Conservation (phyloP, 2,113 vertebrate species). For the Sturnus vulgaris region DNA sequence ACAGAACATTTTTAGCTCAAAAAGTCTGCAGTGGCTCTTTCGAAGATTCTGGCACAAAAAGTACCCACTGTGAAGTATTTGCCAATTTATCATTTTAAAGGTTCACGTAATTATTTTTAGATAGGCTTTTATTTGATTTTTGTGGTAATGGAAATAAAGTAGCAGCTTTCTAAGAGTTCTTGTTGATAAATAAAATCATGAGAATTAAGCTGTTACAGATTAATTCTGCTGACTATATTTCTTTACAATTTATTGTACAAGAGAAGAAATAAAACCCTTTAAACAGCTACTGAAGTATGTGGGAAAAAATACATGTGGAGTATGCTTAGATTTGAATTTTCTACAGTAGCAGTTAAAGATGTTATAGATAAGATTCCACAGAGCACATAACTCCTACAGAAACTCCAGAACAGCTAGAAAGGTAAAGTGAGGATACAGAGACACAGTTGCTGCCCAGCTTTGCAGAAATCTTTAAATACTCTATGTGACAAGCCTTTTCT, state of each 20-base stretch:
- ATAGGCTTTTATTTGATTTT: not conserved
- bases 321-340: not conserved
- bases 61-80: not conserved
- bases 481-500: not conserved
- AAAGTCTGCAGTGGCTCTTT: not conserved
- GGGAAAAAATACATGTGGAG: not conserved
- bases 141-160: not conserved
- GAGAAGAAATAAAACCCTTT: not conserved
- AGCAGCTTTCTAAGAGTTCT: not conserved
- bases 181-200: not conserved
- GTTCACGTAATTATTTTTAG: not conserved
- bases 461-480: not conserved
- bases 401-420: constrained; percentile 15
- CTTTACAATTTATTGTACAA: not conserved
- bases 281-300: not conserved
- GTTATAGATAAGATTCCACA: not conserved
- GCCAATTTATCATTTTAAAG: not conserved
- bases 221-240: not conserved
- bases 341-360: constrained; percentile 1
- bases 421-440: not conserved
- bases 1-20: not conserved
- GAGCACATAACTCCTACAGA: not conserved
- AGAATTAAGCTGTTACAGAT: not conserved
- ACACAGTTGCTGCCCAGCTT: not conserved
- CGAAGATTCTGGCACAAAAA: not conserved